Evolutionary conservation across 1,140 invertebrate species (phyloP).

Genomic region (Diabrotica undecimpunctata): DNA sequence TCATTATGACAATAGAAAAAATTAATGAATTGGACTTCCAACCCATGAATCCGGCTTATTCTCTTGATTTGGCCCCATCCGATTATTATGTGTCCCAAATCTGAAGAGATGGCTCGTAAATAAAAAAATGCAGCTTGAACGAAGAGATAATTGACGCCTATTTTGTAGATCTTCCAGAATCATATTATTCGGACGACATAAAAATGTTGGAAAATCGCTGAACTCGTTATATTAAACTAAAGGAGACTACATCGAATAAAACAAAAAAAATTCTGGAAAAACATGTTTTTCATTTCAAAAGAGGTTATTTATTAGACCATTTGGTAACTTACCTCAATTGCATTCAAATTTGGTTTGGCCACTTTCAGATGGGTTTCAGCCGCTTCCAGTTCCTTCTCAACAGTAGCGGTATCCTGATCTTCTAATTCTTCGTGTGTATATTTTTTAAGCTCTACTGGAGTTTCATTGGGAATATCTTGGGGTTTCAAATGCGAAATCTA

Average conservation of each 20-base stretch:
- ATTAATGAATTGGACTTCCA: no score
- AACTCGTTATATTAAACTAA: neutral
- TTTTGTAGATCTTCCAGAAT: no score
- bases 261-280: no score
- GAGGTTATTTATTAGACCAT: no score
- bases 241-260: neutral
- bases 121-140: no score
- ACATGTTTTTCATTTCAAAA: no score
- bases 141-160: no score
- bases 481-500: conserved; percentile 64
- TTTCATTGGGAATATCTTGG: conserved; percentile 63
- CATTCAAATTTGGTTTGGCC: conserved; percentile 74
- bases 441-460: conserved; percentile 51
- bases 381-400: conserved; percentile 61
- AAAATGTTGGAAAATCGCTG: neutral
- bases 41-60: no score
- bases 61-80: no score
- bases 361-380: conserved; percentile 66
- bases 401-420: conserved; percentile 54
- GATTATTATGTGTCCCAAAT: no score
- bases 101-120: no score
- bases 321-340: conserved; percentile 60
- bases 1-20: no score
- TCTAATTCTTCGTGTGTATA: conserved; percentile 69
- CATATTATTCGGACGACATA: neutral